Evolutionary conservation across 2,888 invertebrate genomes (phyloP).

Genomic region (Allacma fusca): DNA sequence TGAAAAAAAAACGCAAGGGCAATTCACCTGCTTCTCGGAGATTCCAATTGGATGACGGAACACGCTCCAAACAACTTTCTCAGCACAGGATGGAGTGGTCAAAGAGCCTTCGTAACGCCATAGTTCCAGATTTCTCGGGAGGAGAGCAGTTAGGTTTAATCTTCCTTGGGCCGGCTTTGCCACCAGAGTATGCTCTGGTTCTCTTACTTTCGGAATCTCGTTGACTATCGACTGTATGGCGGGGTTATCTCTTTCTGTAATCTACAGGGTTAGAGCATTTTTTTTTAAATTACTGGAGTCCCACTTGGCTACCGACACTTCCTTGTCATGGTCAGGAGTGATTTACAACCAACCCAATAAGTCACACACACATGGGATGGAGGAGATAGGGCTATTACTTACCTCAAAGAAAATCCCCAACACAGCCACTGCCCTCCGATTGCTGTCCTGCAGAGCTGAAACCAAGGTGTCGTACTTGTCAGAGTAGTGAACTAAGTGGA

Average conservation of each 20-base stretch:
- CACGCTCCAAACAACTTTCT: conserved; percentile 57
- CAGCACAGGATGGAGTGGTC: conserved; percentile 56
- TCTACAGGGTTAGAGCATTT: conserved; percentile 37
- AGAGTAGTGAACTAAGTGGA: conserved; percentile 59
- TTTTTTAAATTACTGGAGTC: too few species aligned
- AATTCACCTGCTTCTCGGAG: conserved; percentile 52
- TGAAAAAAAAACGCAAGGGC: too few species aligned
- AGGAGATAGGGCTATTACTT: neutral
- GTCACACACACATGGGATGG: too few species aligned
- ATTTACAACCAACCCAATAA: too few species aligned
- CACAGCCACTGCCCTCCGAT: conserved; percentile 57
- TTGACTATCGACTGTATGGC: conserved; percentile 48
- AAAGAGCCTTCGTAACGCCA: conserved; percentile 59
- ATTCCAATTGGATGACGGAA: conserved; percentile 50
- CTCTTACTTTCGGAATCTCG: conserved; percentile 25
- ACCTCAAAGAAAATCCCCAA: conserved; percentile 60
- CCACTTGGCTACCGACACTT: too few species aligned
- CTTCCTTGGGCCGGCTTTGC: conserved; percentile 19
- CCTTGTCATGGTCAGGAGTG: too few species aligned
- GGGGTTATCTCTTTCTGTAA: conserved; percentile 50
- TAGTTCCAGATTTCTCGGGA: conserved; percentile 52
- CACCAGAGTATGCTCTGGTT: conserved; percentile 22
- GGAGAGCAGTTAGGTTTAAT: conserved; percentile 55
- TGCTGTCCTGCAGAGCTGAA: conserved; percentile 53
- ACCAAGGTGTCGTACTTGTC: conserved; percentile 52